These are phyloP conservation scores for Zaprionus nigranus DNA, from an alignment of 1,140 invertebrate genomes.

Conservation along the genomic window DNA sequence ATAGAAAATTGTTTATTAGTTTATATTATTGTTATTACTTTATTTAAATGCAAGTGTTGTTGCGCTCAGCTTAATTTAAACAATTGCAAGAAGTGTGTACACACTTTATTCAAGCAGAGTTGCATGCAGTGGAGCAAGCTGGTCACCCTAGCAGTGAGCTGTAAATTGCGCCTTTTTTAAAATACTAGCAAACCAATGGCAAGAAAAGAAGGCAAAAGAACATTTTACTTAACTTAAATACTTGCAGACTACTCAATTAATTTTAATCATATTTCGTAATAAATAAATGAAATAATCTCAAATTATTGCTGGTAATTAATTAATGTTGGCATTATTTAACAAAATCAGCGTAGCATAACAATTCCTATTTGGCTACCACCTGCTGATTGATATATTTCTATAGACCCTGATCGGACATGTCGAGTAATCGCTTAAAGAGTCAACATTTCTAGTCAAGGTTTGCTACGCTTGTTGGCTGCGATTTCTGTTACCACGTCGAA, in stretches of 20 bases:
- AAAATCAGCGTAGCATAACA: constrained; percentile 21
- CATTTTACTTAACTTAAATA: no score
- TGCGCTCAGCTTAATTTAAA: neutral
- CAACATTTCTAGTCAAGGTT: constrained; percentile 16
- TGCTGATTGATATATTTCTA: constrained; percentile 36
- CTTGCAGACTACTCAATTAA: neutral
- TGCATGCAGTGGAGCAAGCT: neutral
- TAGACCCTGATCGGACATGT: constrained; percentile 30
- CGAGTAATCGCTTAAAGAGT: constrained; percentile 18
- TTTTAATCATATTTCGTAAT: constrained; percentile 5
- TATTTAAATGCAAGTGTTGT: neutral
- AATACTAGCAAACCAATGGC: neutral
- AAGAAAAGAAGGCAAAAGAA: neutral
- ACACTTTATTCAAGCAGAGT: neutral
- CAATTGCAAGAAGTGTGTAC: neutral
- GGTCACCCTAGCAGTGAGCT: constrained; percentile 25
- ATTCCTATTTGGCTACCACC: constrained; percentile 15
- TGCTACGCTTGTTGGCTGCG: constrained; percentile 5
- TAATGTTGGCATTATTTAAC: constrained; percentile 2
- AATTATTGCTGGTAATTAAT: constrained; percentile 4
- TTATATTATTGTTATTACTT: neutral
- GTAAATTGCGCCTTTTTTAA: constrained; percentile 13
- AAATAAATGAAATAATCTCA: neutral
- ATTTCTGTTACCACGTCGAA: neutral
- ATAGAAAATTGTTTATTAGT: no score